Evolutionary conservation across 1,140 invertebrate species (phyloP).

Genomic region (Cydia splendana): DNA sequence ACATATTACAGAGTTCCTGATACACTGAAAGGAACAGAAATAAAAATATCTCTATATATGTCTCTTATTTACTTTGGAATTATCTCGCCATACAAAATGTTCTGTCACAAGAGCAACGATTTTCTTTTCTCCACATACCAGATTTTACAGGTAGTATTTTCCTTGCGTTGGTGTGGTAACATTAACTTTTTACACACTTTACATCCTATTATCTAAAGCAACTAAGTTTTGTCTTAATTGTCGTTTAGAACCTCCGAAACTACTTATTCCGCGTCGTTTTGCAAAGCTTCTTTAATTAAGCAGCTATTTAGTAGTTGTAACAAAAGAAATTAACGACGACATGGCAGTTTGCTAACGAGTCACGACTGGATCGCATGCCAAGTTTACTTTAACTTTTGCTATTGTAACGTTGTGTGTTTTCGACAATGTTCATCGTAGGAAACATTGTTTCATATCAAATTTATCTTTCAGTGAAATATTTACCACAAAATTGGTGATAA

Average conservation of each 20-base stretch:
- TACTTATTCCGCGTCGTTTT: not conserved
- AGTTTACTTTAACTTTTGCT: not conserved
- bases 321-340: not conserved
- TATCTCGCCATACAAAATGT: no score
- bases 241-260: not conserved
- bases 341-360: not conserved
- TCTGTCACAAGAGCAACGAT: no score
- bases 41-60: no score
- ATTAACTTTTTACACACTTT: not conserved
- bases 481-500: not conserved
- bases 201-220: no score
- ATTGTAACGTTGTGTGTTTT: slow-evolving; percentile 1
- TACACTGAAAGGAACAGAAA: no score
- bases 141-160: no score
- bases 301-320: not conserved
- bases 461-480: not conserved
- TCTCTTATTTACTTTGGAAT: no score
- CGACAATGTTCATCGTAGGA: not conserved
- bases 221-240: not conserved
- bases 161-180: no score
- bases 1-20: no score
- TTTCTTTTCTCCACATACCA: no score
- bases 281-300: slow-evolving; percentile 4
- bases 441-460: not conserved
- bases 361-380: not conserved